Conservation (phyloP, 2,113 vertebrate genomes). For the Campylomormyrus tamandua region DNA sequence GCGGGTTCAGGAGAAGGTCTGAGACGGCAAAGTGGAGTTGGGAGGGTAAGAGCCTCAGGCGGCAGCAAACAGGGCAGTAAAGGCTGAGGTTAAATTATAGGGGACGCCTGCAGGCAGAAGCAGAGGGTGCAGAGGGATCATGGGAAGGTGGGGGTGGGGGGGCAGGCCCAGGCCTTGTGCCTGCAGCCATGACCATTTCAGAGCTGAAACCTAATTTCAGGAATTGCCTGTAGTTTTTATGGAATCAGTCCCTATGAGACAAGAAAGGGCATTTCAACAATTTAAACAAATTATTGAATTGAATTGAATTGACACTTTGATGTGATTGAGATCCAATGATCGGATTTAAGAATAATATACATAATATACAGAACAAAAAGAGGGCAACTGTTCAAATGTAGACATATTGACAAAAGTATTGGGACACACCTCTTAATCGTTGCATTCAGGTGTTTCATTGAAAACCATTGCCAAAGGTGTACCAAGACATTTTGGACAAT, state of each 20-base stretch:
- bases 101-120: neutral
- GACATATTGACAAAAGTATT: neutral
- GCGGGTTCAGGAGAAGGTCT: slow-evolving; percentile 1
- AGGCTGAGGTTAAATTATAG: neutral
- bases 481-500: neutral
- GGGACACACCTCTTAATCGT: neutral
- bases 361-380: too few species aligned
- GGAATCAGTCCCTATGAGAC: neutral
- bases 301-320: neutral
- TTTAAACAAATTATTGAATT: neutral
- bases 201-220: neutral
- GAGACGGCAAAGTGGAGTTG: neutral
- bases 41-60: neutral
- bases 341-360: too few species aligned
- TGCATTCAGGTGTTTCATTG: neutral
- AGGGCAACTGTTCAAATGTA: neutral
- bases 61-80: neutral
- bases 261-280: neutral
- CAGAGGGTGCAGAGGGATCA: neutral
- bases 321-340: too few species aligned
- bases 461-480: neutral
- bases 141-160: neutral
- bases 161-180: neutral
- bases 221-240: neutral
- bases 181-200: neutral